These are phyloP conservation scores for Hypercompe scribonia DNA, from an alignment of 2,888 invertebrate species.

Conservation along the genomic window DNA sequence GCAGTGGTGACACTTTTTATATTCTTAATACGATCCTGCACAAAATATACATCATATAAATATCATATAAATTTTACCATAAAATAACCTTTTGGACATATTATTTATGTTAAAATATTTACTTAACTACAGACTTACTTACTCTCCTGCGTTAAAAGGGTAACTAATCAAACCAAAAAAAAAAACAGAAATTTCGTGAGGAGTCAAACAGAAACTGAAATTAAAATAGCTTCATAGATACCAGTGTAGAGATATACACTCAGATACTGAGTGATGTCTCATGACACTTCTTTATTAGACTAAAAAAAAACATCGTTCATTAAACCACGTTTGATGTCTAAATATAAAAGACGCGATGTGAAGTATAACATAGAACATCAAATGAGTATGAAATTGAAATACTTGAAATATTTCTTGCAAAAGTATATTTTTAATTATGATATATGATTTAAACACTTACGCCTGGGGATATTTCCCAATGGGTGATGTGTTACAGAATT, in stretches of 20 bases:
- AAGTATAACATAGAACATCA: not conserved
- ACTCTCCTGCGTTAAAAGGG: not conserved
- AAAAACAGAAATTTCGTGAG: not conserved
- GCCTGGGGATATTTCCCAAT: not conserved
- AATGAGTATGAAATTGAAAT: not conserved
- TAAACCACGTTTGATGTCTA: not conserved
- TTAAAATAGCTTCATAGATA: not conserved
- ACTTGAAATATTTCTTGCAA: not conserved
- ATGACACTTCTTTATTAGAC: not conserved
- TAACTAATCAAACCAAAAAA: not conserved
- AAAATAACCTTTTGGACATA: no score
- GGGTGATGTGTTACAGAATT: not conserved
- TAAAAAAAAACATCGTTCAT: not conserved
- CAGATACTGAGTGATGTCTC: not conserved
- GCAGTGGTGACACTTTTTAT: no score
- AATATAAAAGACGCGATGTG: not conserved
- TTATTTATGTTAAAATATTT: no score
- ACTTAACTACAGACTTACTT: not conserved
- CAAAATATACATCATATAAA: no score
- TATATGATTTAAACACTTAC: not conserved
- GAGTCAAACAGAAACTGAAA: not conserved
- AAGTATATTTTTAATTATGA: not conserved
- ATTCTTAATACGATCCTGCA: no score
- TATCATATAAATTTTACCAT: no score
- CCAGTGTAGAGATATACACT: not conserved